Evolutionary conservation across 2,113 vertebrate genomes (phyloP), one percentile per base, ranked within the genome.

Genomic region (Sisor rabdophorus): DNA sequence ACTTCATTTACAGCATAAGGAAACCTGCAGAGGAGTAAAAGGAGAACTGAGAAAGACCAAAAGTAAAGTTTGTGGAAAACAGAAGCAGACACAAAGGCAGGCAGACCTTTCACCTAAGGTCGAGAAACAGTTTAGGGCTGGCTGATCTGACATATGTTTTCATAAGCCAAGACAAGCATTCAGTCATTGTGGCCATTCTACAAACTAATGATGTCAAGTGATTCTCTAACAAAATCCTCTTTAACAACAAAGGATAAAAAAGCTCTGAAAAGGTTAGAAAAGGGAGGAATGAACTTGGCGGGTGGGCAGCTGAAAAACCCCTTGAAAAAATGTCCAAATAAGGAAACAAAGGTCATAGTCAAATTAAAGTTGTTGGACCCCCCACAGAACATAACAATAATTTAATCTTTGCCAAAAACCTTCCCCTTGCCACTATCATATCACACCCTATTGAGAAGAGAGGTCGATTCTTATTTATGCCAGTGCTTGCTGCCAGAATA

Each of bases 141-240:
- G 82, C 86, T 88, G 87, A 88, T 88, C 81, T 82, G 86, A 92
- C 89, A 90, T 84, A 73, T 91, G 90, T 91, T 91, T 89, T 87
- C 87, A 83, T 89, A 85, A 87, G 84, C 88, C 88, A 88, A 88
- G 86, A 90, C 90, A 90, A 89, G 87, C 86, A 82, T 85, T 84
- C 86, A 81, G 87, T 87, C 86, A 88, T 85, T 85, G 87, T 91
- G 89, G 90, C 89, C 68, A 79, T 87, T 88, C 87, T 90, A 88
- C 88, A 91, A 91, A 88, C 89, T 88, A 91, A 91, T 89, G 88
- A 92, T 92, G 90, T 90, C 90, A 92, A 93, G 88, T 91, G 90
- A 90, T 91, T 90, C 88, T 86, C 87, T 64, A 83, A 89, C 86
- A 88, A 86, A 90, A 88, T 88, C 85, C 82, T 67, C 79, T 79